A percentile compares a stretch with the other conserved stretches of the same genome.
phyloP scores from a whole-genome alignment of 2,888 invertebrate genomes.

The Andricus curvator region DNA sequence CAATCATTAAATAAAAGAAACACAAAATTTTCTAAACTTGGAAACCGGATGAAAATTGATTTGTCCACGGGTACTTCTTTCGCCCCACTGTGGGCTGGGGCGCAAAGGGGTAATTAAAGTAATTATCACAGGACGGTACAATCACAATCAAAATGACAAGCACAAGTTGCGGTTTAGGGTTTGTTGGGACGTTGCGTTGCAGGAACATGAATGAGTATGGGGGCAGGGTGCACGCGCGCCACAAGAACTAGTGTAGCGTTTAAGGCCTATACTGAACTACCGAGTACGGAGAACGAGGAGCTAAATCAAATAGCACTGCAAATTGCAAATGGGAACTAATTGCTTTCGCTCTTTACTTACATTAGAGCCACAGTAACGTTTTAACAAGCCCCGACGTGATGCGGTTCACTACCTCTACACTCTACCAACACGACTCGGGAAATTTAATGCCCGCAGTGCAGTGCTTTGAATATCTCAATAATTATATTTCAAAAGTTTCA shows the following conservation, averaged over 20 bases:
- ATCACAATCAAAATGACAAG: background rate
- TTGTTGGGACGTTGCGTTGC: too few species aligned
- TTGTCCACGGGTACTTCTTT: too few species aligned
- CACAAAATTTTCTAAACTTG: too few species aligned
- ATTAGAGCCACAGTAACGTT: constrained; percentile 58
- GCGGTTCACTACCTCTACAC: constrained; percentile 41
- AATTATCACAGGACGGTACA: constrained; percentile 1
- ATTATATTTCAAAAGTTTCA: constrained; percentile 6
- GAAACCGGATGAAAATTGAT: too few species aligned
- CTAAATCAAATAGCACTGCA: constrained; percentile 62
- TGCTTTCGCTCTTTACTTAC: constrained; percentile 64
- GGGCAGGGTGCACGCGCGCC: background rate
- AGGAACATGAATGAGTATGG: background rate
- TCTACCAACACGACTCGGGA: constrained; percentile 18
- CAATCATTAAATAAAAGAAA: too few species aligned
- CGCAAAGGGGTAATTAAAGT: background rate
- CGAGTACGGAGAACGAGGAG: background rate
- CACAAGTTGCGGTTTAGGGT: too few species aligned
- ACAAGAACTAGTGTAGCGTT: constrained; percentile 6
- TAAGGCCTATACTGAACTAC: constrained; percentile 1
- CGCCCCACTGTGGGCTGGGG: too few species aligned
- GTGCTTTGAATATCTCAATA: constrained; percentile 45
- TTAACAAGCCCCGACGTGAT: constrained; percentile 59
- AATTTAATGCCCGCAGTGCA: constrained; percentile 49
- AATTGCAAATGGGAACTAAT: constrained; percentile 66